phyloP scores from a whole-genome alignment of 2,888 invertebrate genomes.

The Andrena bucephala region DNA sequence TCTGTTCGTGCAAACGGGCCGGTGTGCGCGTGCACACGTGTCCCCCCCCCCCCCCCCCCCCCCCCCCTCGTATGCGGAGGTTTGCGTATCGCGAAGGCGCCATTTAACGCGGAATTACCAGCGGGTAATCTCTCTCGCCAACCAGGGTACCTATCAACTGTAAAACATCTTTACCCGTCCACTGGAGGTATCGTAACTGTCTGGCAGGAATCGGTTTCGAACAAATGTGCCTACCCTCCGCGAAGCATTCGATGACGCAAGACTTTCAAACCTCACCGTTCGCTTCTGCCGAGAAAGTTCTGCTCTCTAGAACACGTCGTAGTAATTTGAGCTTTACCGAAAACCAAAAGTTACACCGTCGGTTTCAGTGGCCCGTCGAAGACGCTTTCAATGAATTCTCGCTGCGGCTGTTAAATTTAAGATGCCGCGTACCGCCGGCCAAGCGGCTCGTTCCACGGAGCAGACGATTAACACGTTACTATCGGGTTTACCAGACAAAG shows the following conservation, averaged over 20 bases:
- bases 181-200: not conserved
- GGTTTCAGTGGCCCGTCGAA: not conserved
- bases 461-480: constrained; percentile 27
- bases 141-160: constrained; percentile 40
- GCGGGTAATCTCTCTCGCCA: constrained; percentile 37
- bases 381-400: not conserved
- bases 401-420: not conserved
- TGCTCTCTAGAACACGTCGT: not conserved
- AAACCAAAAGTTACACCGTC: not conserved
- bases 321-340: not conserved
- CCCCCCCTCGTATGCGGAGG: not conserved
- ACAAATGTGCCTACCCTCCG: not conserved
- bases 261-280: too few species aligned
- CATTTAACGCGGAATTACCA: constrained; percentile 52
- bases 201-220: not conserved
- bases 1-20: not conserved
- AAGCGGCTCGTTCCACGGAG: constrained; percentile 18
- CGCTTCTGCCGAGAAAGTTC: too few species aligned
- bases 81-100: constrained; percentile 34
- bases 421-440: not conserved
- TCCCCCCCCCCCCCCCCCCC: not conserved
- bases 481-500: constrained; percentile 4
- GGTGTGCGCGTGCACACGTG: not conserved
- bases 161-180: constrained; percentile 35
- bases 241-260: not conserved